Evolutionary conservation across 1,140 invertebrate species (phyloP).

Genomic region (Leptopilina clavipes): DNA sequence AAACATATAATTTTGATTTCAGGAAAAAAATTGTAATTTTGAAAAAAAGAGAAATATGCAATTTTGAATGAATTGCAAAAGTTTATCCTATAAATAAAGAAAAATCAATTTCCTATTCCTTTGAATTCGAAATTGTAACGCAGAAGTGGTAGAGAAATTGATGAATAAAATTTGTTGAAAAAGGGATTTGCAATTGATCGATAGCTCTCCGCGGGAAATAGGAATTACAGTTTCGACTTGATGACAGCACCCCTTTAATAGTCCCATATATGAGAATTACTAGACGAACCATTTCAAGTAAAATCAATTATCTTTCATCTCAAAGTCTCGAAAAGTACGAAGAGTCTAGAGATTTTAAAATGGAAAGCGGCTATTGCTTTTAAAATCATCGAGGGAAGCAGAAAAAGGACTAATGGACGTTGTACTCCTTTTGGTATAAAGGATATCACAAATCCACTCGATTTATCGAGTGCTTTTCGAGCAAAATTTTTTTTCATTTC

Average conservation of each 20-base stretch:
- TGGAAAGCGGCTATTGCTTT: conserved; percentile 9
- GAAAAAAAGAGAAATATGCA: no score
- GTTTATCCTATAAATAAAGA: no score
- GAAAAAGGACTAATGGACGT: conserved; percentile 18
- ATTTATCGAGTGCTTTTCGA: conserved; percentile 6
- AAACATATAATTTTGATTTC: no score
- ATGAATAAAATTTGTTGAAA: conserved; percentile 14
- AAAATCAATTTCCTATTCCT: background rate
- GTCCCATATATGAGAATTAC: conserved; percentile 10
- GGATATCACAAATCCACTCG: conserved; percentile 15
- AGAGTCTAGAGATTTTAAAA: background rate
- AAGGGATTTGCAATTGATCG: conserved; percentile 20
- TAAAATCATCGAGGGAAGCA: conserved; percentile 2
- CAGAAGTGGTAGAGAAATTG: background rate
- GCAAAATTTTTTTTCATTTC: conserved; percentile 3
- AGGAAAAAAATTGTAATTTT: no score
- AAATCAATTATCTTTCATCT: conserved; percentile 16
- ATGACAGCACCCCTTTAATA: conserved; percentile 18
- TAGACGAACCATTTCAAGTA: background rate
- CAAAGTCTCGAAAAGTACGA: background rate
- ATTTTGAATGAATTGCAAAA: no score
- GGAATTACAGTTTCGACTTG: conserved; percentile 49
- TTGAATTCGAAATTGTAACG: background rate
- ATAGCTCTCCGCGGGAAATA: background rate
- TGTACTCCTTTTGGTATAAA: conserved; percentile 2